Evolutionary conservation across 2,797 vertebrate species (phyloP), one percentile per base, ranked within the genome.

Genomic region (Phrynocephalus guinanensis): DNA sequence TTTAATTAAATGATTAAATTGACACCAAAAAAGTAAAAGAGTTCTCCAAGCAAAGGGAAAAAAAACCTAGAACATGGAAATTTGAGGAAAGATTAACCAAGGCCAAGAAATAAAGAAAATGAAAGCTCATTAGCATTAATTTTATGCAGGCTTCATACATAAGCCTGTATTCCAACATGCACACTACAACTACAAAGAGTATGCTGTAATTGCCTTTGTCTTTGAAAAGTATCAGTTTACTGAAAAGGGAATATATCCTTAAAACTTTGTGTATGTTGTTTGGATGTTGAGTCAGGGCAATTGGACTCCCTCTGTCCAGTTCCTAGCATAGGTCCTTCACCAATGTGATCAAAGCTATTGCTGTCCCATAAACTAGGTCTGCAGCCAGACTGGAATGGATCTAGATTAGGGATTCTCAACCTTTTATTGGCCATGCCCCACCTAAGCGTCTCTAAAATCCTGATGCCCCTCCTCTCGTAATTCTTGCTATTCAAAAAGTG

Each of bases 1-100:
- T 66, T 89, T 80, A 85, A 89, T 90, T 83, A 68, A 85, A 91
- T 7, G 0, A 87, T 68, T 76, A 90, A 85, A 0, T 52, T 90
- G 30, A 84, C 11, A 78, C 86, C 5, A 0, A 16, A 1, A 70
- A n/a, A 50, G 77, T 44, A 44, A 44, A 44, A 44, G 38, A 44
- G 38, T 44, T 44, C 38, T 44, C 38, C 38, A 44, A 44, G 38
- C 38, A 56, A 56, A 56, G 52, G 52, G 52, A 1, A 13, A 56
- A 56, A 30, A 28, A 70, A 8, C 0, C 1, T 52, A 71, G 3
- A 18, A 28, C 9, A 30, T 4, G 1, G 50, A 38, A 85, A 48
- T 4, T 56, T 72, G 33, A 77, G 16, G 84, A 4, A 0, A 0
- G 3, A 15, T 50, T 68, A 52, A 28, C 10, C 50, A 86, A 84